Evolutionary conservation across 2,797 vertebrate genomes (phyloP).

Genomic region (Neostethus bicornis): DNA sequence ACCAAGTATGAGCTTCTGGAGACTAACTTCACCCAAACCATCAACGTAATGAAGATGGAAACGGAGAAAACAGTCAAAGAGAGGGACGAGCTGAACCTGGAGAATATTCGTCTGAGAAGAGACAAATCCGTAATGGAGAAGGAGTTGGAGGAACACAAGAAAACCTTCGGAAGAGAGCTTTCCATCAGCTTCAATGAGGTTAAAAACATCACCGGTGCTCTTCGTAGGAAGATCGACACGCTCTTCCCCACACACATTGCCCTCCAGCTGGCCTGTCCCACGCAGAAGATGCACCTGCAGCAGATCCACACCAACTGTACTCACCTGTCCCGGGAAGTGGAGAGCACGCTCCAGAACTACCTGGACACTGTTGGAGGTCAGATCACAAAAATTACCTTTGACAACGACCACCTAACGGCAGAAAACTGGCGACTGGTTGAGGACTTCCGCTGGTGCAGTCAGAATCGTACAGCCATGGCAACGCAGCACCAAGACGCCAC

Average conservation of each 20-base stretch:
- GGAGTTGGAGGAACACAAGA: conserved; percentile 50
- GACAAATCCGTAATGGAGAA: conserved; percentile 60
- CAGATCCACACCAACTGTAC: conserved; percentile 81
- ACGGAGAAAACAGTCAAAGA: conserved; percentile 38
- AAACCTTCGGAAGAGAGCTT: conserved; percentile 71
- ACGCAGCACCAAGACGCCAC: conserved; percentile 36
- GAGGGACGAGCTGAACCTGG: conserved; percentile 52
- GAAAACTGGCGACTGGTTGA: conserved; percentile 68
- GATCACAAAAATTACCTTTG: conserved; percentile 54
- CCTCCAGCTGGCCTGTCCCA: conserved; percentile 76
- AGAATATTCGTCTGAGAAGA: conserved; percentile 56
- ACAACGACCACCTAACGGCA: conserved; percentile 63
- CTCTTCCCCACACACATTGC: conserved; percentile 62
- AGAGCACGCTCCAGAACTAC: conserved; percentile 77
- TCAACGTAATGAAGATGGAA: conserved; percentile 41
- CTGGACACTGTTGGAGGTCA: conserved; percentile 67
- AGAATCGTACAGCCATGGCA: conserved; percentile 61
- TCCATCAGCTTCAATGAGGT: conserved; percentile 58
- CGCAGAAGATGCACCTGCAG: conserved; percentile 74
- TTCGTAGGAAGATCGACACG: conserved; percentile 63
- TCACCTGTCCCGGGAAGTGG: conserved; percentile 76
- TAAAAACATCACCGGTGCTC: conserved; percentile 63
- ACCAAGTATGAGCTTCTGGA: conserved; percentile 47
- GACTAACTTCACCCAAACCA: conserved; percentile 74
- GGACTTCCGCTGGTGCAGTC: conserved; percentile 66